A percentile compares a stretch with the other conserved stretches of the same genome.
Evolutionary conservation across 2,113 vertebrate genomes (phyloP).

Genomic region (Aix galericulata): DNA sequence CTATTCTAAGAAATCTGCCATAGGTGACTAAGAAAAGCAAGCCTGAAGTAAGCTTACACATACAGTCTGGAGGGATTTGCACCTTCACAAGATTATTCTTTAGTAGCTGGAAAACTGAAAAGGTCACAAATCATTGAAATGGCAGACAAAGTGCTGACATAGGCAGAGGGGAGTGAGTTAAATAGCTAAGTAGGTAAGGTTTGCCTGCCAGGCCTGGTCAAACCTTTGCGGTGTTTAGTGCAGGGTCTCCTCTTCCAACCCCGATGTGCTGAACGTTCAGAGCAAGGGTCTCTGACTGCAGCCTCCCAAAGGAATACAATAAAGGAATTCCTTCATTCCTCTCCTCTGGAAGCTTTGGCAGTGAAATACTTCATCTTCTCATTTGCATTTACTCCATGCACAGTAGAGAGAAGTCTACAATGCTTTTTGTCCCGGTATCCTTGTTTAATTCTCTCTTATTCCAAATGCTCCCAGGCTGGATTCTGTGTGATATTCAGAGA

Average conservation of each 20-base stretch:
- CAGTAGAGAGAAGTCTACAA: background rate
- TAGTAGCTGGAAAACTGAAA: background rate
- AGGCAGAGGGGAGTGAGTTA: background rate
- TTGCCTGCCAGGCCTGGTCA: background rate
- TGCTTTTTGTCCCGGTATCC: background rate
- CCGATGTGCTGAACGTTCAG: background rate
- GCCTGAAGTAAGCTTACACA: background rate
- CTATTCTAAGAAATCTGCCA: background rate
- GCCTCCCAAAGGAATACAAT: background rate
- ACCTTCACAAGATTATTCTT: background rate
- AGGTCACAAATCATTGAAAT: background rate
- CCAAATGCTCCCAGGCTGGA: background rate
- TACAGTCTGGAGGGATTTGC: background rate
- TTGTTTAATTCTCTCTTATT: background rate
- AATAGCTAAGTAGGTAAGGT: background rate
- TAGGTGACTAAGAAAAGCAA: background rate
- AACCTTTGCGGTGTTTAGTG: rapidly evolving
- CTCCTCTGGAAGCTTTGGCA: background rate
- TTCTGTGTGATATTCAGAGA: background rate
- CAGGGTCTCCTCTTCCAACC: background rate
- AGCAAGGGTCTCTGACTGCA: background rate
- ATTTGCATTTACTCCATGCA: background rate
- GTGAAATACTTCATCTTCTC: background rate
- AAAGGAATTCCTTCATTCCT: background rate
- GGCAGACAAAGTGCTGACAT: background rate